These are phyloP conservation scores for Timema cristinae DNA, from an alignment of 2,888 invertebrate genomes.

Conservation along the genomic window DNA sequence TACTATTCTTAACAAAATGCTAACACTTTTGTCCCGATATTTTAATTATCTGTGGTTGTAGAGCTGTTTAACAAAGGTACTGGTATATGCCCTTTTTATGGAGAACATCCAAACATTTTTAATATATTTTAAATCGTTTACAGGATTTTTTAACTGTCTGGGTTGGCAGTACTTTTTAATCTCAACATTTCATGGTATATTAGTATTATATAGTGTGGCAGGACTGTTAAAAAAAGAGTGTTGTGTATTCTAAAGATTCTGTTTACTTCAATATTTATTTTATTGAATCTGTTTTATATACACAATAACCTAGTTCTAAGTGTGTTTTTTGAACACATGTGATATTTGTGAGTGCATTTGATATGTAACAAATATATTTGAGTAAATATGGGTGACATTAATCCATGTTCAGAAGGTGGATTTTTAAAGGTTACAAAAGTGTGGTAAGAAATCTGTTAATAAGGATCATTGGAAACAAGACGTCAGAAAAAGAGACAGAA, in stretches of 20 bases:
- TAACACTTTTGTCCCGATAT: neutral
- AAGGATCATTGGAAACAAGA: neutral
- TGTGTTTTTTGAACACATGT: neutral
- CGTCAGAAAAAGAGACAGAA: neutral
- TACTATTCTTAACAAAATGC: neutral
- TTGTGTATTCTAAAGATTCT: neutral
- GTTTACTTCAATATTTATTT: neutral
- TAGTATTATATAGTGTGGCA: no score
- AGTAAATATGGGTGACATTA: neutral
- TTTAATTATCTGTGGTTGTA: constrained; percentile 1
- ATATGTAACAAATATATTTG: neutral
- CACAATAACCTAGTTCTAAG: neutral
- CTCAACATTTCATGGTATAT: no score
- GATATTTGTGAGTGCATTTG: neutral
- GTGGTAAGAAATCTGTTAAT: neutral
- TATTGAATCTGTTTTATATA: no score
- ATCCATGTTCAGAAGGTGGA: neutral
- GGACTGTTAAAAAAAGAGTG: no score
- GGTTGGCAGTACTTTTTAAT: no score
- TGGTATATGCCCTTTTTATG: neutral
- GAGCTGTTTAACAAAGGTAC: neutral
- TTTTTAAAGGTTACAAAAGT: neutral
- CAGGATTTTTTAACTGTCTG: no score
- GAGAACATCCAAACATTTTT: neutral
- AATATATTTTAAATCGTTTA: no score